Percentiles rank a stretch among this genome's conserved stretches.
These are phyloP conservation scores for Drosophila barbarae DNA, from an alignment of 2,888 invertebrate species.

Conservation along the genomic window DNA sequence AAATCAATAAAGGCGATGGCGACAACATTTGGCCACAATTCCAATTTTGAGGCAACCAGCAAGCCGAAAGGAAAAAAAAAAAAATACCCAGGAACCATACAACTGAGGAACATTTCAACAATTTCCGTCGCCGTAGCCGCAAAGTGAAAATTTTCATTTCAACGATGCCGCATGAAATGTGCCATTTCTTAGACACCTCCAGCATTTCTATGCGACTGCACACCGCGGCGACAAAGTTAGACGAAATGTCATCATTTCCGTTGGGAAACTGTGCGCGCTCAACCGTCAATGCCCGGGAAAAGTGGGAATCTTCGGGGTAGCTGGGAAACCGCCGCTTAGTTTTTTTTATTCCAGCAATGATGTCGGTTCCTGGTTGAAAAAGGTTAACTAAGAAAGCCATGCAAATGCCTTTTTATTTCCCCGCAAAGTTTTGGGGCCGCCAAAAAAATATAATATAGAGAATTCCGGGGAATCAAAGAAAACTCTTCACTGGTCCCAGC, in stretches of 20 bases:
- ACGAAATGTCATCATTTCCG: slow-evolving; percentile 77
- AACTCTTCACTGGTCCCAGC: slow-evolving; percentile 20
- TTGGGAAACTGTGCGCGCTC: slow-evolving; percentile 63
- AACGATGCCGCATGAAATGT: slow-evolving; percentile 18
- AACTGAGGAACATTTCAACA: slow-evolving; percentile 58
- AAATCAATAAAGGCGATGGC: slow-evolving; percentile 71
- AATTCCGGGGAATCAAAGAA: slow-evolving; percentile 30
- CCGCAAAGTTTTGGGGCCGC: slow-evolving; percentile 36
- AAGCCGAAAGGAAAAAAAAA: slow-evolving; percentile 4
- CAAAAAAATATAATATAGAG: slow-evolving; percentile 13
- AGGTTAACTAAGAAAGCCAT: slow-evolving; percentile 65
- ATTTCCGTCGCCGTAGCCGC: slow-evolving; percentile 54
- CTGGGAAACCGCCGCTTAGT: slow-evolving; percentile 30
- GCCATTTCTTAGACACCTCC: slow-evolving; percentile 42
- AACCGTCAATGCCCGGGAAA: slow-evolving; percentile 41
- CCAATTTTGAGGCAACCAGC: slow-evolving; percentile 59
- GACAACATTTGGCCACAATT: slow-evolving; percentile 71
- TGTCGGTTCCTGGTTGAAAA: slow-evolving; percentile 41
- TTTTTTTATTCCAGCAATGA: slow-evolving; percentile 42
- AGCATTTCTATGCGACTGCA: slow-evolving; percentile 68
- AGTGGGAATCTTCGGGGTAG: background rate
- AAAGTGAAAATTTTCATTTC: slow-evolving; percentile 68
- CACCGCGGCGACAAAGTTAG: slow-evolving; percentile 66
- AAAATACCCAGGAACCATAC: slow-evolving; percentile 13
- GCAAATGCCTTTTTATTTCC: slow-evolving; percentile 63